These are phyloP conservation scores for Aegotheles bennettii DNA, from an alignment of 2,113 vertebrate species.

Conservation along the genomic window DNA sequence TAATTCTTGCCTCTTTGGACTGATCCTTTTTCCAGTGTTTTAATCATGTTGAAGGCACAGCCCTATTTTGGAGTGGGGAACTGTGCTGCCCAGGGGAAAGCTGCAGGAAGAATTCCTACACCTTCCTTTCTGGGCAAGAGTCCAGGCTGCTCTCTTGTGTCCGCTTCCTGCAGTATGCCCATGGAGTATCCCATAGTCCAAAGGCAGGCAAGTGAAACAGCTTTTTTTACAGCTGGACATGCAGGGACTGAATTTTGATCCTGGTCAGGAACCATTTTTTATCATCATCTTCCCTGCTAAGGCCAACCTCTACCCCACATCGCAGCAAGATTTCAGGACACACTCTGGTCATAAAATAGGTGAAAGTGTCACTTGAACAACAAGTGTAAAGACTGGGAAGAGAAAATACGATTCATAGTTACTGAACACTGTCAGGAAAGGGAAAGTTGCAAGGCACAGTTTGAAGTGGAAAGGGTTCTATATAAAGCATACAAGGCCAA, in stretches of 20 bases:
- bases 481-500: neutral
- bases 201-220: neutral
- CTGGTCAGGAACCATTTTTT: neutral
- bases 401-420: neutral
- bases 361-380: neutral
- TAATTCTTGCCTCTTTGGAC: constrained; percentile 56
- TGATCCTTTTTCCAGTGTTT: constrained; percentile 38
- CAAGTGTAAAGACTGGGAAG: neutral
- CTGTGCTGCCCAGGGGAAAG: neutral
- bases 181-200: rapidly evolving
- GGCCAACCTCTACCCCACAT: neutral
- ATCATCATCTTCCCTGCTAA: neutral
- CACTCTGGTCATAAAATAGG: neutral
- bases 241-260: neutral
- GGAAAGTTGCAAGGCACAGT: neutral
- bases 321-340: neutral
- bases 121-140: neutral
- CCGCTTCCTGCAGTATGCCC: neutral
- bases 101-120: neutral
- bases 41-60: constrained; percentile 5
- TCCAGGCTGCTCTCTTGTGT: neutral
- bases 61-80: constrained; percentile 8
- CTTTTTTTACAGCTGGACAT: neutral
- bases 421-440: neutral
- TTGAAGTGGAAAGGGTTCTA: neutral